Evolutionary conservation across 1,140 invertebrate species (phyloP), one percentile per base, ranked within the genome.

Genomic region (Listronotus oregonensis): DNA sequence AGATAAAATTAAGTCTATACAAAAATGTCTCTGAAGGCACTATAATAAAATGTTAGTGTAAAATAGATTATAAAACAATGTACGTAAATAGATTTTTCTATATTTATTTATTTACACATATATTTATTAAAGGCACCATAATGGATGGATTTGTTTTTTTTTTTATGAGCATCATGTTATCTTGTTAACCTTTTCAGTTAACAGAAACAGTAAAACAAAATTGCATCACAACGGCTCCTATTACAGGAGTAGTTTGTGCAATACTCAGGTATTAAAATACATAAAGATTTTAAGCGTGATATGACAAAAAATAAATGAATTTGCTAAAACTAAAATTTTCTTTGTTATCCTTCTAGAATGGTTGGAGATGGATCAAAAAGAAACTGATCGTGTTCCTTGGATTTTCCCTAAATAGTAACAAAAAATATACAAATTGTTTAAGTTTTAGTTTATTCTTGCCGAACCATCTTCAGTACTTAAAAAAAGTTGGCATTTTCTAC

Each of bases 91-190:
- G 50, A 52, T 37, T 42, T 50, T 50, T 62, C 14, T 52, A 56
- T 69, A 69, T 67, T 61, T 67, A 68, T 64, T 65, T 64, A 66
- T 65, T 47, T 68, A 64, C 65, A 58, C 43, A 47, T 61, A 68
- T 64, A 58, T 59, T 57, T 59, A 49, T 46, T 70, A 72, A 71
- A 72, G 66, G 71, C 66, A 68, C 66, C 71, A 64, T 64, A 68
- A 70, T 72, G 71, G 71, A 72, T 72, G 71, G 71, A 72, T 70
- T 70, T 68, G 66, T 68, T 68, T 71, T 70, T 68, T 62, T 68
- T 68, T 71, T 47, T 58, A 61, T 71, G 71, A 72, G 71, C 71
- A 67, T 66, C 69, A 66, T 61, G 66, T 68, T 65, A 62, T 64
- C 63, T 39, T 51, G 55, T 65, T 65, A 65, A 65, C 63, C 17